Percentiles rank a stretch among this genome's conserved stretches.
phyloP scores from a whole-genome alignment of 2,113 vertebrate genomes.

The Onychostoma macrolepis region DNA sequence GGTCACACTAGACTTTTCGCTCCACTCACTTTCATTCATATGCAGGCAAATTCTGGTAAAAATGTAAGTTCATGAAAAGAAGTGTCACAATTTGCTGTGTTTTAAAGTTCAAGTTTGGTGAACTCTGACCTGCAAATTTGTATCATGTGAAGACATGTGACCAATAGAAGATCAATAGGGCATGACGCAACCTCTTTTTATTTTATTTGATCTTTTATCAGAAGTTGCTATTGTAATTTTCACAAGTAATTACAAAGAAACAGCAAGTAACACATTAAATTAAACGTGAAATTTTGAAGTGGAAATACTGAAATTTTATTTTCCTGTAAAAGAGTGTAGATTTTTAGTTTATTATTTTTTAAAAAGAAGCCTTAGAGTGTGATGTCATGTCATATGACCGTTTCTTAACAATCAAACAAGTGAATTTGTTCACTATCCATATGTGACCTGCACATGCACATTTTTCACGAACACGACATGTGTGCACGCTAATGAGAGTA shows the following conservation, averaged over 20 bases:
- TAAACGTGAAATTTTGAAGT: background rate
- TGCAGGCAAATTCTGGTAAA: background rate
- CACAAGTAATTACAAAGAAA: background rate
- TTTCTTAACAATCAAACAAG: background rate
- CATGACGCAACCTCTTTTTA: background rate
- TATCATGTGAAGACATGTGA: background rate
- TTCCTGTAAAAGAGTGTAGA: too few species aligned
- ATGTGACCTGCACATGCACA: slow-evolving; percentile 5
- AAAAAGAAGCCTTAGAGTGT: background rate
- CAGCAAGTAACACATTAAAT: background rate
- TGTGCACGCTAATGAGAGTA: slow-evolving; percentile 47
- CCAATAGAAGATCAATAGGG: background rate
- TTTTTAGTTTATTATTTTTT: too few species aligned
- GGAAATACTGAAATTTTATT: too few species aligned
- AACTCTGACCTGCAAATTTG: background rate
- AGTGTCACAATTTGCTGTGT: background rate
- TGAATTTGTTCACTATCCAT: background rate
- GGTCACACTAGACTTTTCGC: background rate
- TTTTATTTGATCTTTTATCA: background rate
- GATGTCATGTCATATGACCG: background rate
- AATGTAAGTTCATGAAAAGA: background rate
- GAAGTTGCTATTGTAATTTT: background rate
- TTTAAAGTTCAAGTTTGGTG: background rate
- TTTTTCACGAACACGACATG: background rate
- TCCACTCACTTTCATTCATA: background rate